Conservation (phyloP, 2,113 vertebrate species). For the Epinephelus moara region DNA sequence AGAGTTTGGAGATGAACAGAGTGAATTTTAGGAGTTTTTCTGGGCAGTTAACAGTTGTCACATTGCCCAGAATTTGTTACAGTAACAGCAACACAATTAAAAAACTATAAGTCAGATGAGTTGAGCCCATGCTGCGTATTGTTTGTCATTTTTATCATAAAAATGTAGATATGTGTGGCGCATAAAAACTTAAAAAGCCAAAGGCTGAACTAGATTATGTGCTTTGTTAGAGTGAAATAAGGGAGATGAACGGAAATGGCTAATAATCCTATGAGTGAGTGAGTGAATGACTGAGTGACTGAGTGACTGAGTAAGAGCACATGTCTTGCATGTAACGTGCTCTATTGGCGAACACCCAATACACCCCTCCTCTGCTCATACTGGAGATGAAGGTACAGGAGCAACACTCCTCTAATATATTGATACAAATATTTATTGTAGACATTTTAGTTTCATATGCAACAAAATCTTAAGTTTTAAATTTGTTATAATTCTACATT, state of each 20-base stretch:
- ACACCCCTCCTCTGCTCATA: constrained; percentile 53
- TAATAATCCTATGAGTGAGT: constrained; percentile 14
- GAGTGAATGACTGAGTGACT: neutral
- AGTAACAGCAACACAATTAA: constrained; percentile 3
- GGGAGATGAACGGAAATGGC: constrained; percentile 20
- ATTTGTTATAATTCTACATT: constrained; percentile 2
- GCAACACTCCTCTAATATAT: constrained; percentile 6
- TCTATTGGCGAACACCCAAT: constrained; percentile 63
- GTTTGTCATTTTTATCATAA: neutral
- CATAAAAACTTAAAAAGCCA: neutral
- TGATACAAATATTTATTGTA: neutral
- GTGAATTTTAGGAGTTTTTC: constrained; percentile 21
- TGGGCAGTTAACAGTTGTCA: neutral
- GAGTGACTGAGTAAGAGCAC: constrained; percentile 55
- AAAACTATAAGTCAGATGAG: neutral
- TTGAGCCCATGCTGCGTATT: constrained; percentile 16
- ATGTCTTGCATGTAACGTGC: constrained; percentile 72
- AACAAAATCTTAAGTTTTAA: neutral
- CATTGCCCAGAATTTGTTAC: constrained; percentile 16
- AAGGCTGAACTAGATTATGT: neutral
- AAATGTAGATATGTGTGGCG: constrained; percentile 18
- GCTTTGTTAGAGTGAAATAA: constrained; percentile 26
- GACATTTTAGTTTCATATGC: constrained; percentile 4
- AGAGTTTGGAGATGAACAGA: constrained; percentile 28
- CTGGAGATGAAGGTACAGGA: constrained; percentile 33